Base-by-base conservation (phyloP, 1,140 invertebrate genomes). In the Ceratina calcarata region DNA sequence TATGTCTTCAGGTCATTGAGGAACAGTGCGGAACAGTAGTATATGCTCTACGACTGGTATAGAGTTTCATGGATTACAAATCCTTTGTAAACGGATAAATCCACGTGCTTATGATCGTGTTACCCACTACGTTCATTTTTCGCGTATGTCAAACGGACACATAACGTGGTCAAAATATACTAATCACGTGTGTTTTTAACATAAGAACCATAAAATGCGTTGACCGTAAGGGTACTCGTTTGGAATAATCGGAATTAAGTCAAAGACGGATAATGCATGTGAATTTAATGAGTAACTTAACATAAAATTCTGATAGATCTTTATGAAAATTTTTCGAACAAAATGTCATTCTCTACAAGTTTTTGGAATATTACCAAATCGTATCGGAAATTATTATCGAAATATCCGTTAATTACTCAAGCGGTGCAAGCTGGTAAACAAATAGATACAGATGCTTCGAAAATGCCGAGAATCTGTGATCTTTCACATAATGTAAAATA, bases 371-470 rank as follows among this genome's bases (percentile, higher is more conserved):
- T 93, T 60, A 80, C 90, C 3, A 90, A 74, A 85, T 16, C 81
- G 10, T 93, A 92, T 67, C 79, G 87, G 82, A 88, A 72, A 60
- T 55, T 89, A 0, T 73, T 92, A 7, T 62, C 10, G 0, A 90
- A 83, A 78, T 91, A 89, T 88, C 91, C 92, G 37, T 15, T 91
- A 13, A 67, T 87, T 6, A 87, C 88, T 55, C 92, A 93, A 82
- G 88, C 91, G 16, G 24, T 90, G 6, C 92, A 93, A 87, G 91
- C 92, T 79, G 92, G 92, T 92, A 87, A 88, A 74, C 58, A 62
- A 32, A 76, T 67, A 57, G 7, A 80, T 58, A 20, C 57, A 10
- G 37, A 45, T 45, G 62, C 22, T 80, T 18, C 18, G 18, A 2
- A 53, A 53, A n/a, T 68, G 24, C 15, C 22, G 18, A 22, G 51